phyloP scores from a whole-genome alignment of 2,113 vertebrate species.

The Heteronetta atricapilla region DNA sequence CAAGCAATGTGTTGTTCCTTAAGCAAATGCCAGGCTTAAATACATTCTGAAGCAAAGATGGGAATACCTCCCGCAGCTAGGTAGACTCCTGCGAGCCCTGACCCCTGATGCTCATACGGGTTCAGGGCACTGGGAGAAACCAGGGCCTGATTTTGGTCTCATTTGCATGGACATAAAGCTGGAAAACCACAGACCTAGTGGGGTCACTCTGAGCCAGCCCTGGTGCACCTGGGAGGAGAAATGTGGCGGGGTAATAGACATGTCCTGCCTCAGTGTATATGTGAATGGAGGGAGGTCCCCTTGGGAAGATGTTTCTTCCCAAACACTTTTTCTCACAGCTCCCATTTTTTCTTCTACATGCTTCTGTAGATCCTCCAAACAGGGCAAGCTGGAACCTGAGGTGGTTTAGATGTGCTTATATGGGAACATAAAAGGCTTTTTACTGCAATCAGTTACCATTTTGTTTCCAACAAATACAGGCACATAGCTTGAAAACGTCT shows the following conservation, averaged over 20 bases:
- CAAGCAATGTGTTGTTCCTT: neutral
- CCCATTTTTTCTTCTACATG: neutral
- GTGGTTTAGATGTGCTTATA: neutral
- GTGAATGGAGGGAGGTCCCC: no score
- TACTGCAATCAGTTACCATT: neutral
- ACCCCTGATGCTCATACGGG: neutral
- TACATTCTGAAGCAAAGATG: neutral
- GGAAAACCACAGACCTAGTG: neutral
- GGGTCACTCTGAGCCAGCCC: neutral
- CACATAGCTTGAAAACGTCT: neutral
- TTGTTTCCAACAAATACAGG: neutral
- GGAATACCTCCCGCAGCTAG: neutral
- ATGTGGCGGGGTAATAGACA: neutral
- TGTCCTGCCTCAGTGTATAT: neutral
- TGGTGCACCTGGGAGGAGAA: neutral
- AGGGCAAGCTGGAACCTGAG: neutral
- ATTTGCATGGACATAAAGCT: neutral
- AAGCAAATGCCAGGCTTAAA: neutral
- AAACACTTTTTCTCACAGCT: neutral
- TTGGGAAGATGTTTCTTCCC: neutral
- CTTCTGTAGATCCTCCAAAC: neutral
- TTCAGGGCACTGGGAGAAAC: accelerated
- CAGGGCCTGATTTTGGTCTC: neutral
- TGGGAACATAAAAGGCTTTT: neutral
- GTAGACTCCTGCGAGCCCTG: neutral